Conservation (phyloP, 2,888 invertebrate genomes). For the Trissoscelio sp. region DNA sequence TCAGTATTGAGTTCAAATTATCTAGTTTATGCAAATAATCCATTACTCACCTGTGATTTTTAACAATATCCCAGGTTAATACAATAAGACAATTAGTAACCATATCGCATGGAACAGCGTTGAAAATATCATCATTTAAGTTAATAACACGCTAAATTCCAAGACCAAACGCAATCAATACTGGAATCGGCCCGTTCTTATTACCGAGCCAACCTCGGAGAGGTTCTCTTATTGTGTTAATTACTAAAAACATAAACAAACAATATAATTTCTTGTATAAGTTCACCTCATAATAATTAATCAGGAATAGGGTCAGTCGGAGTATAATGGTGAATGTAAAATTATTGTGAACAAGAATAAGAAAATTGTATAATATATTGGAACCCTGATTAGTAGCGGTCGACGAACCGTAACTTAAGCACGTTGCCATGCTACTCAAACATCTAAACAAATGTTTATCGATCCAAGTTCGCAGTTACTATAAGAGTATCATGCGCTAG, state of each 20-base stretch:
- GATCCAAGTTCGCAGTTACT: conserved; percentile 56
- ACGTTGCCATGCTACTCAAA: conserved; percentile 68
- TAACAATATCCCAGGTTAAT: background rate
- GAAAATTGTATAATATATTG: background rate
- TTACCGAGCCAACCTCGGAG: background rate
- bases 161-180: background rate
- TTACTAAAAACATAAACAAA: too few species aligned
- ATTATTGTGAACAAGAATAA: too few species aligned
- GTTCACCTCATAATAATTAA: too few species aligned
- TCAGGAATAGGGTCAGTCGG: too few species aligned
- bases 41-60: background rate
- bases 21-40: too few species aligned
- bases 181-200: background rate
- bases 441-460: conserved; percentile 70
- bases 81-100: background rate
- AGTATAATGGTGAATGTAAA: too few species aligned
- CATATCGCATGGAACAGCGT: background rate
- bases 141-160: background rate
- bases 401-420: conserved; percentile 54
- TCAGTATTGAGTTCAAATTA: too few species aligned
- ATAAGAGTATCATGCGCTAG: conserved; percentile 22
- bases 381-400: conserved; percentile 47
- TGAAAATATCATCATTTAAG: background rate
- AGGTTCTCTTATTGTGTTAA: background rate
- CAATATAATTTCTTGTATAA: too few species aligned